Base-by-base conservation (phyloP, 30 jellyfish, hydroid and myxozoan genomes). In the Morbakka virulenta region DNA sequence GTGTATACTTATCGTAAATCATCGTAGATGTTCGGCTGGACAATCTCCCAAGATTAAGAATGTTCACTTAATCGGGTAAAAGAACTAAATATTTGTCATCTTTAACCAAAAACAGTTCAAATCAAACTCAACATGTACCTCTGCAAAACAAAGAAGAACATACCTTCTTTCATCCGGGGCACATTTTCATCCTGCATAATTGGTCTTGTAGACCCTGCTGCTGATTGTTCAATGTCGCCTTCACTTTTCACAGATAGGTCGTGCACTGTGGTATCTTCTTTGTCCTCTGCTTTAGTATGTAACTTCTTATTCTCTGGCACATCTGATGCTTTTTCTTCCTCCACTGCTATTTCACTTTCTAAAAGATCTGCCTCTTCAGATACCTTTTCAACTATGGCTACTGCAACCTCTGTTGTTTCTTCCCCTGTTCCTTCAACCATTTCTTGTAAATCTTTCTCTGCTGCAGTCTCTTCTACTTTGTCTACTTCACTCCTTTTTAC, bases 321-420 rank as follows among this genome's bases (percentile, higher is more conserved):
- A 26, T 62, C 74, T 2, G 2, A 2, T 62, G 22, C 22, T 2
- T 62, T 26, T 26, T 62, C 31, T 21, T 26, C 6, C 52, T 62
- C 74, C 74, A 26, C 74, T 62, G 53, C 31, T 26, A 62, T 50
- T 62, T 47, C 61, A n/a, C n/a, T n/a, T n/a, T 12, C n/a, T 9
- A 47, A n/a, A 12, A 26, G 12, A 12, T 62, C 74, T 21, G 28
- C 31, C 21, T 2, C 53, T 26, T 62, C 74, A 12, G 28, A 17
- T 26, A 62, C 52, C 74, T 12, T 62, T 2, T 62, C 74, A 2
- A 21, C 4, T 2, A 62, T 24, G 2, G 21, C 74, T 62, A 26
- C 74, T 26, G 28, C 31, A 23, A 62, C 52, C 31, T 72, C 83
- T 72, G 26, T 61, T 1, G 21, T 24, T 21, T n/a, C 69, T 28